phyloP scores from a whole-genome alignment of 2,888 invertebrate genomes.

The Seladonia tumulorum region DNA sequence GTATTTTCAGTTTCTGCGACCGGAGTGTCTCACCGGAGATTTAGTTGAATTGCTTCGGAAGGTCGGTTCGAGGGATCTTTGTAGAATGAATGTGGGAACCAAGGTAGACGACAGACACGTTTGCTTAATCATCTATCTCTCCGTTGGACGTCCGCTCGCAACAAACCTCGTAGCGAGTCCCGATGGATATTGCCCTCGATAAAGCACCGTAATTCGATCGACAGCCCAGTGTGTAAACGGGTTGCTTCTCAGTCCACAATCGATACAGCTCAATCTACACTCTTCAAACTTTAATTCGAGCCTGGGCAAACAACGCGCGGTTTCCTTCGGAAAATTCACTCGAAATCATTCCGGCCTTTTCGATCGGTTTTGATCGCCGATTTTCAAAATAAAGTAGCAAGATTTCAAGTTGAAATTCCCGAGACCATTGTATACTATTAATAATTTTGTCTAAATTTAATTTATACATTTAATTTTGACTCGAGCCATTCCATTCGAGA shows the following conservation, averaged over 20 bases:
- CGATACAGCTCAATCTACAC: background rate
- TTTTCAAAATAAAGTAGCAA: background rate
- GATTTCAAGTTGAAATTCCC: background rate
- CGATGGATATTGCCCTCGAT: slow-evolving; percentile 4
- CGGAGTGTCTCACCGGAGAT: slow-evolving; percentile 18
- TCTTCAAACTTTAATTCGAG: background rate
- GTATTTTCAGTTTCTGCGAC: slow-evolving; percentile 45
- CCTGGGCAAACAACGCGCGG: background rate
- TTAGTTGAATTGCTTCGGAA: background rate
- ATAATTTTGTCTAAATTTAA: too few relatives aligned
- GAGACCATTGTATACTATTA: too few relatives aligned
- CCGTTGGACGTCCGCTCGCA: background rate
- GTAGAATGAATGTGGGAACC: background rate
- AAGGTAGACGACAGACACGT: background rate
- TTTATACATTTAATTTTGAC: too few relatives aligned
- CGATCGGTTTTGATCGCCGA: background rate
- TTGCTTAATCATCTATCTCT: slow-evolving; percentile 8
- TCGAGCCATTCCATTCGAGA: too few relatives aligned
- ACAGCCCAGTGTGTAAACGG: background rate
- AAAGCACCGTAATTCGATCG: slow-evolving; percentile 1
- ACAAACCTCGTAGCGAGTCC: background rate
- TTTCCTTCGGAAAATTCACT: background rate
- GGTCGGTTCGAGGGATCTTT: background rate
- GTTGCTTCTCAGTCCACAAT: background rate
- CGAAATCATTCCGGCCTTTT: background rate